phyloP scores from a whole-genome alignment of 2,888 invertebrate species.

The Leptinotarsa tumamoca region DNA sequence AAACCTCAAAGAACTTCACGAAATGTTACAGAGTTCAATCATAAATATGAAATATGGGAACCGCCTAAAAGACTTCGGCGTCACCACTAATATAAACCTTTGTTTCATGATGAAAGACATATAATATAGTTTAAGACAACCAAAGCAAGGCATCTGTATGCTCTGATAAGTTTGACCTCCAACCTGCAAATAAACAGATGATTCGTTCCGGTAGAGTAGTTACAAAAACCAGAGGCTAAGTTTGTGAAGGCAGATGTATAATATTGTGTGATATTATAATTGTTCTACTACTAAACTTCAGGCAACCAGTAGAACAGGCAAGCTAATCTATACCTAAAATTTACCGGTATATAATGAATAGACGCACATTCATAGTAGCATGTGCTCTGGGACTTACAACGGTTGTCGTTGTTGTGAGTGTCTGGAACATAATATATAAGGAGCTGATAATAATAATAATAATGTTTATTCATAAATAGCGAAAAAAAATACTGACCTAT shows the following conservation, averaged over 20 bases:
- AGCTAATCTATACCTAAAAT: too few relatives aligned
- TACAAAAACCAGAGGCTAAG: conserved; percentile 18
- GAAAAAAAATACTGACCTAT: too few relatives aligned
- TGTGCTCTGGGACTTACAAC: too few relatives aligned
- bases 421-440: too few relatives aligned
- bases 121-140: neutral
- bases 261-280: neutral
- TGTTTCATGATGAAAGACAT: neutral
- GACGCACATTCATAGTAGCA: too few relatives aligned
- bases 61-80: neutral
- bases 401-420: too few relatives aligned
- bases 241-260: conserved; percentile 4
- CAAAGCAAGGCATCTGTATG: neutral
- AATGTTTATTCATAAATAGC: too few relatives aligned
- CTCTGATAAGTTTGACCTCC: neutral
- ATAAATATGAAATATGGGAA: neutral
- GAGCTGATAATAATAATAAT: too few relatives aligned
- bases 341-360: too few relatives aligned
- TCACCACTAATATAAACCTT: neutral
- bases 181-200: neutral
- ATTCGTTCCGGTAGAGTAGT: conserved; percentile 15
- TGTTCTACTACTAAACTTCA: too few relatives aligned
- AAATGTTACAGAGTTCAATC: neutral
- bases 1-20: neutral
- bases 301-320: too few relatives aligned